Conservation (phyloP, 2,888 invertebrate species). For the Amiota minor region DNA sequence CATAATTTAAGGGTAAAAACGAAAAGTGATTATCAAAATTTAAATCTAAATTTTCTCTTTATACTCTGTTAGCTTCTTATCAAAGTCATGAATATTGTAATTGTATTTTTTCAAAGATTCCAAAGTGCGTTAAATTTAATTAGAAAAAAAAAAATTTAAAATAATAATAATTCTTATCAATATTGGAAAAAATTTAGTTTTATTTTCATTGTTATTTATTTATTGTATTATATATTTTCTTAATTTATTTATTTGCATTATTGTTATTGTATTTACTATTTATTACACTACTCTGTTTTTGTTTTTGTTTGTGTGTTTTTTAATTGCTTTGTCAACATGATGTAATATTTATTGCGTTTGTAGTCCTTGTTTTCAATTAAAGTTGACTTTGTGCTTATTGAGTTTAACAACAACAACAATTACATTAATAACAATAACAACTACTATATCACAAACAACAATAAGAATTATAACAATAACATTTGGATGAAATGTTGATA, state of each 20-base stretch:
- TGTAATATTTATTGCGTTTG: conserved; percentile 24
- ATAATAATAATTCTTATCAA: no score
- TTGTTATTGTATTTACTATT: background rate
- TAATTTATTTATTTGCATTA: background rate
- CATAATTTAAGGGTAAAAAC: no score
- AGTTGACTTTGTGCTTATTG: conserved; percentile 27
- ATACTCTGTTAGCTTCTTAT: no score
- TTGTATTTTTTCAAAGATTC: no score
- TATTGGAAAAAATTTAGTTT: background rate
- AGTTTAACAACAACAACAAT: background rate
- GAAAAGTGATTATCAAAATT: no score
- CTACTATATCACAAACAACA: background rate
- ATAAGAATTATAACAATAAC: conserved; percentile 6
- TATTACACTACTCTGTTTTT: background rate
- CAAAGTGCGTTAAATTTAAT: no score
- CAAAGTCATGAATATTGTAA: no score
- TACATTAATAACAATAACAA: background rate
- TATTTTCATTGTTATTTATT: conserved; percentile 7
- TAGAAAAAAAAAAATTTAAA: no score
- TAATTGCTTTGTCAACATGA: background rate
- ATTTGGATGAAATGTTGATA: background rate
- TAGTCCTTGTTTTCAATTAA: conserved; percentile 25
- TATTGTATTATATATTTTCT: background rate
- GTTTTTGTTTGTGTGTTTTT: background rate
- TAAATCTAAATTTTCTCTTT: no score